Base-by-base conservation (phyloP, 2,888 invertebrate species). In the Eupithecia exiguata region DNA sequence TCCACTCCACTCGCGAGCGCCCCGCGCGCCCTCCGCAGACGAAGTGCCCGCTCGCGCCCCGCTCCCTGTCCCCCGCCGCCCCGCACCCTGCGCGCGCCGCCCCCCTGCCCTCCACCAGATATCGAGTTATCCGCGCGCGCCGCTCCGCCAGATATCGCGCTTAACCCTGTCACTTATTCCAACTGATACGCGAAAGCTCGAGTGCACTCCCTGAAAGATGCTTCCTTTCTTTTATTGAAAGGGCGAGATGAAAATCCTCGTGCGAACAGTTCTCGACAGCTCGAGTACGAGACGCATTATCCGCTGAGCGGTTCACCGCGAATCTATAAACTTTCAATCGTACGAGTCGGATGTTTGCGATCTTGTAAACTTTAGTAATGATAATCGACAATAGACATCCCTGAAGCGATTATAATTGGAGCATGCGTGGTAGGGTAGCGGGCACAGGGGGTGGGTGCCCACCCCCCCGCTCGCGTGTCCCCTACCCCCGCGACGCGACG, bases 381-480 rank as follows among this genome's bases (percentile, higher is more conserved):
- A 87, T 88, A 90, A 93, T 93, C 93, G 94, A 94, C 93, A 90
- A 84, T 86, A 87, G 88, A 91, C 93, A 93, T 93, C 93, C 90
- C 94, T 94, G 93, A 90, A 89, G 90, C 91, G 94, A 94, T 94
- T 94, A 94, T 92, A 93, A 94, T 93, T 94, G 94, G 94, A 94
- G 94, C 94, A 94, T 94, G 94, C 94, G 94, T 94, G 92, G 92
- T 93, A 86, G 89, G 89, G 90, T 89, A 87, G 91, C 86, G 89
- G 88, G 46, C 46, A 1, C 89, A 80, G 77, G 84, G 81, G 77
- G 77, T 78, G 36, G 35, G 63, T 9, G 25, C 1, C 30, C 18
- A 0, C 18, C 12, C 4, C 18, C 46, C 46, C 2, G 18, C 46
- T 21, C 53, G 79, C 4, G 30, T 78, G 79, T 80, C 79, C 84